phyloP scores from a whole-genome alignment of 2,888 invertebrate species.

The Drosophila leonis region DNA sequence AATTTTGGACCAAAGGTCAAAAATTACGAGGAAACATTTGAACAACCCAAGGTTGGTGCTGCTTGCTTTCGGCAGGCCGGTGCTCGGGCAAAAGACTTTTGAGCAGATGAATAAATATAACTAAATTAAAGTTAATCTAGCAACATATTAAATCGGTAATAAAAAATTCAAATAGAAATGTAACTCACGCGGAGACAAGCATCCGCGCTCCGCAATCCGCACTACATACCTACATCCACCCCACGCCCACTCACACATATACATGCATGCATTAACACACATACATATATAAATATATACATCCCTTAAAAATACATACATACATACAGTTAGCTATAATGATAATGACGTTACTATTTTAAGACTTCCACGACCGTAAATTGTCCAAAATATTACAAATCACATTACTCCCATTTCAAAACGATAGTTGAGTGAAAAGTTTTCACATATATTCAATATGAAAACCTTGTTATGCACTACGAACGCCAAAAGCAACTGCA shows the following conservation, averaged over 20 bases:
- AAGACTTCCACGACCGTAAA: conserved; percentile 57
- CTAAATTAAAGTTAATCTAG: conserved; percentile 52
- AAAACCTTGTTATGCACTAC: conserved; percentile 59
- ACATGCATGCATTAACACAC: conserved; percentile 45
- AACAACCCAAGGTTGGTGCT: conserved; percentile 75
- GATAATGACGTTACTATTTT: conserved; percentile 58
- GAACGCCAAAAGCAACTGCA: conserved; percentile 63
- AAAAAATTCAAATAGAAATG: conserved; percentile 30
- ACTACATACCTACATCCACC: conserved; percentile 6
- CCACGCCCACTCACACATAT: conserved; percentile 20
- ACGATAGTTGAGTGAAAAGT: conserved; percentile 46
- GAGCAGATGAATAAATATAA: conserved; percentile 23
- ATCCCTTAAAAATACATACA: conserved; percentile 24
- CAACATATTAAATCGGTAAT: conserved; percentile 42
- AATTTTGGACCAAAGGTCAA: conserved; percentile 77
- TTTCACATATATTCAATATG: conserved; percentile 36
- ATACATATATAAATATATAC: conserved; percentile 37
- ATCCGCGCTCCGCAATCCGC: conserved; percentile 1
- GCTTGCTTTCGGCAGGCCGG: conserved; percentile 34
- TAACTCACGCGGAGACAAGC: conserved; percentile 40
- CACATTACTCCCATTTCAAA: conserved; percentile 32
- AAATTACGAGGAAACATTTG: conserved; percentile 38
- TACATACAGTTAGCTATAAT: conserved; percentile 53
- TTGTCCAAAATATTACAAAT: conserved; percentile 29
- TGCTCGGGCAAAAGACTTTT: conserved; percentile 18